Percentiles rank a stretch among this genome's conserved stretches.
These are phyloP conservation scores for Drosophila lini DNA, from an alignment of 1,140 invertebrate species.

Conservation along the genomic window DNA sequence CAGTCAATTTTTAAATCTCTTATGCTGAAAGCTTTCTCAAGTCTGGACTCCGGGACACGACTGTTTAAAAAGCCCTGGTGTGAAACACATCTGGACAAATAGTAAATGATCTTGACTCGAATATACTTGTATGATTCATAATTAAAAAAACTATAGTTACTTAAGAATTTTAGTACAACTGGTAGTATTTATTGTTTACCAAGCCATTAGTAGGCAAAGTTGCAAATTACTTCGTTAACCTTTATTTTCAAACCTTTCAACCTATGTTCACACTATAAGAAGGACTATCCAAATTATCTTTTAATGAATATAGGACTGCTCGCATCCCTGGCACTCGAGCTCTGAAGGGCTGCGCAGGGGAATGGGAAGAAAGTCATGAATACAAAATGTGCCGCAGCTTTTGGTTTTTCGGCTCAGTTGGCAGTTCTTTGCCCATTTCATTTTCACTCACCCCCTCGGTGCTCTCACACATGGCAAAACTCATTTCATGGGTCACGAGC, in stretches of 20 bases:
- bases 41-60: no score
- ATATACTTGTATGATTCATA: no score
- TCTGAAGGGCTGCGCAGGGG: neutral
- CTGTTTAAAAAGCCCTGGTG: no score
- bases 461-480: slow-evolving; percentile 75
- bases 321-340: slow-evolving; percentile 24
- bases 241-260: neutral
- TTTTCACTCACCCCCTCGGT: slow-evolving; percentile 1
- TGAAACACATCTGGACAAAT: no score
- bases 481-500: slow-evolving; percentile 80
- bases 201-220: neutral
- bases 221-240: neutral
- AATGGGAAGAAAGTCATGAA: slow-evolving; percentile 60
- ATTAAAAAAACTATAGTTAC: no score
- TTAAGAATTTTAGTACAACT: no score
- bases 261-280: neutral
- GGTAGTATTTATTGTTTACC: neutral
- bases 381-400: slow-evolving; percentile 74
- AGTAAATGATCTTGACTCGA: no score
- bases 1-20: no score
- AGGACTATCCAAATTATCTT: neutral
- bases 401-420: slow-evolving; percentile 72
- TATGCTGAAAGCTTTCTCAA: no score
- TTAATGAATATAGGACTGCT: neutral
- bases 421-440: slow-evolving; percentile 59